Base-by-base conservation (phyloP, 2,797 vertebrate genomes). In the Enteromius viviparus region DNA sequence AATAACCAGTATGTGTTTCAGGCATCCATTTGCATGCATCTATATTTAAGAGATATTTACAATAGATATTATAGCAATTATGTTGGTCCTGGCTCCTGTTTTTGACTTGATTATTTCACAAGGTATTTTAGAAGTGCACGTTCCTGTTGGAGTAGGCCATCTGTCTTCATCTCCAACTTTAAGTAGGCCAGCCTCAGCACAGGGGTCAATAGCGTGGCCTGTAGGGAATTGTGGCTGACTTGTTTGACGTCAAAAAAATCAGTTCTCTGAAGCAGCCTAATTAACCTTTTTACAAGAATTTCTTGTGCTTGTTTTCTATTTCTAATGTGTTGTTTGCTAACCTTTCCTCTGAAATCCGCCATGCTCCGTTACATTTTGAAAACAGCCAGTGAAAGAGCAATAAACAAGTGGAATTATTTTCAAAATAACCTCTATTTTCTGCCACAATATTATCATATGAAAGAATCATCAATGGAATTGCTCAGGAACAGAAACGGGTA, bases 261-360 rank as follows among this genome's bases (percentile, higher is more conserved):
- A 32, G 53, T 83, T 83, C 66, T 70, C 37, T 29, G 66, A 83
- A 83, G 76, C 66, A 71, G 53, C 29, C 75, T 78, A 78, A 83
- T 83, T 83, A 83, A 78, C 75, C 82, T 83, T 71, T 77, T 71
- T 51, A 78, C 82, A 70, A 70, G 82, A 83, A 77, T 78, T 83
- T 14, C 29, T 29, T 2, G 3, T 45, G 53, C 65, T 77, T 83
- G 75, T 83, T 83, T 83, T 83, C 51, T 49, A 37, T 70, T 60
- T 58, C 77, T 76, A 76, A 68, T 76, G 26, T 76, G 55, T 60
- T 83, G 82, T 71, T 83, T 49, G 42, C 64, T 70, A 78, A 78
- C 55, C 74, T 58, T 77, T 62, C 26, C 15, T 70, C 21, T 40
- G 65, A 69, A 77, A 77, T 34, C 29, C 49, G 64, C 40, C 42